Conservation (phyloP, 53 echinoderm and acorn worm genomes). For the Henricia sp. region DNA sequence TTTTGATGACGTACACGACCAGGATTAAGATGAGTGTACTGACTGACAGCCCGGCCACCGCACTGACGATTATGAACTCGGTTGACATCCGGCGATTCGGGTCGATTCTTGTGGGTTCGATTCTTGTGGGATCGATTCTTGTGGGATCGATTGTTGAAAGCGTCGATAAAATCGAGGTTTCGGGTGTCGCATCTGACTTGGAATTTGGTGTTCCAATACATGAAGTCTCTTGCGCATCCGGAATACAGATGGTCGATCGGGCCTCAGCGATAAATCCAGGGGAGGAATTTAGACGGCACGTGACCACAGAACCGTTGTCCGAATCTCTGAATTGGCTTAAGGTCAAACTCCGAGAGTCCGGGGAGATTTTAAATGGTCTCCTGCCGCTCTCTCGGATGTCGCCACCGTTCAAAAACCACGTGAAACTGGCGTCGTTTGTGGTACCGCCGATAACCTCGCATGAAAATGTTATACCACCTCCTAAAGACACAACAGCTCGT, state of each 20-base stretch:
- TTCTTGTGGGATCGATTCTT: neutral
- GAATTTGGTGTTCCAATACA: neutral
- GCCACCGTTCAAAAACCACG: slow-evolving; percentile 56
- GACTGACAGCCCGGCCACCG: slow-evolving; percentile 28
- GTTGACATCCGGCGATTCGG: neutral
- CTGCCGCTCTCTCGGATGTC: neutral
- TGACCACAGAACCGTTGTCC: slow-evolving; percentile 44
- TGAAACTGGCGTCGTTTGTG: neutral
- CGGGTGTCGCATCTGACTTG: neutral
- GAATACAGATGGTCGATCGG: slow-evolving; percentile 20
- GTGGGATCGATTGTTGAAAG: neutral
- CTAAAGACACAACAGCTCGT: neutral
- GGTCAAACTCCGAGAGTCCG: slow-evolving; percentile 17
- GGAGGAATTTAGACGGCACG: slow-evolving; percentile 40
- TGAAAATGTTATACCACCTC: slow-evolving; percentile 42
- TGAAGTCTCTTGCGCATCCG: neutral
- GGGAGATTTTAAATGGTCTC: slow-evolving; percentile 16
- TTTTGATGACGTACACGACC: slow-evolving; percentile 20
- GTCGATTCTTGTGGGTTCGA: neutral
- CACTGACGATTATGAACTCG: slow-evolving; percentile 8
- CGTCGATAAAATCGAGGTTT: neutral
- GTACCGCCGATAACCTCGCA: slow-evolving; percentile 23
- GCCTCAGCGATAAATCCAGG: slow-evolving; percentile 30
- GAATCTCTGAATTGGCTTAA: neutral
- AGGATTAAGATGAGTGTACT: neutral